Conservation (phyloP, 2,888 invertebrate genomes). For the Nomada ruficornis region DNA sequence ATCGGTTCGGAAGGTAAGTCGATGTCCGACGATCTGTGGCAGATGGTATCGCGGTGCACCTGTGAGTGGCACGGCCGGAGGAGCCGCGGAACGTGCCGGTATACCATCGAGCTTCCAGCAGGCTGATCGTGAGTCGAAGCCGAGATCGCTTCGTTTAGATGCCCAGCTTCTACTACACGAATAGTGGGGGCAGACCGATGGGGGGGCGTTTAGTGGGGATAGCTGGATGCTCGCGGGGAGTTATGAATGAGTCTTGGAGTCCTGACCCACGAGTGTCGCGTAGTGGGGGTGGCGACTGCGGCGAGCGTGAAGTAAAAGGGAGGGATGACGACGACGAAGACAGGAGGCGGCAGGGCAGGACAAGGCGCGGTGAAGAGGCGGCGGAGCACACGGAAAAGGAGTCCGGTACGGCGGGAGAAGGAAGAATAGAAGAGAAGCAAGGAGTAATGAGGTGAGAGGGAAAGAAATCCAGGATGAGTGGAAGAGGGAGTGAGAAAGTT, state of each 20-base stretch:
- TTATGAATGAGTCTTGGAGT: slow-evolving; percentile 81
- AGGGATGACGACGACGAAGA: slow-evolving; percentile 49
- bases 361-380: neutral
- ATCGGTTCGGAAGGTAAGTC: neutral
- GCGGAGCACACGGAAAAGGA: slow-evolving; percentile 34
- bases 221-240: slow-evolving; percentile 72
- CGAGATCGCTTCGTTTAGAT: slow-evolving; percentile 53
- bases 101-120: slow-evolving; percentile 48
- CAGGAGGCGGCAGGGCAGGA: slow-evolving; percentile 49
- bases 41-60: slow-evolving; percentile 53
- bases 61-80: slow-evolving; percentile 43
- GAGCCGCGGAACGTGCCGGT: slow-evolving; percentile 51
- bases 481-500: slow-evolving; percentile 33
- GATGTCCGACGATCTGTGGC: slow-evolving; percentile 36
- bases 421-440: slow-evolving; percentile 53
- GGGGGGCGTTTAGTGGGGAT: slow-evolving; percentile 55
- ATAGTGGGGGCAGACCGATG: slow-evolving; percentile 55
- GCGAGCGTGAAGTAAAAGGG: slow-evolving; percentile 53
- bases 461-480: neutral
- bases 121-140: slow-evolving; percentile 53
- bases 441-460: slow-evolving; percentile 48
- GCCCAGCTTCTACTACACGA: slow-evolving; percentile 53
- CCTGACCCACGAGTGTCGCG: slow-evolving; percentile 63
- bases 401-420: slow-evolving; percentile 30
- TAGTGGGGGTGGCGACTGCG: slow-evolving; percentile 68